These are phyloP conservation scores for Brachyptera putata DNA, from an alignment of 2,888 invertebrate genomes.

Conservation along the genomic window DNA sequence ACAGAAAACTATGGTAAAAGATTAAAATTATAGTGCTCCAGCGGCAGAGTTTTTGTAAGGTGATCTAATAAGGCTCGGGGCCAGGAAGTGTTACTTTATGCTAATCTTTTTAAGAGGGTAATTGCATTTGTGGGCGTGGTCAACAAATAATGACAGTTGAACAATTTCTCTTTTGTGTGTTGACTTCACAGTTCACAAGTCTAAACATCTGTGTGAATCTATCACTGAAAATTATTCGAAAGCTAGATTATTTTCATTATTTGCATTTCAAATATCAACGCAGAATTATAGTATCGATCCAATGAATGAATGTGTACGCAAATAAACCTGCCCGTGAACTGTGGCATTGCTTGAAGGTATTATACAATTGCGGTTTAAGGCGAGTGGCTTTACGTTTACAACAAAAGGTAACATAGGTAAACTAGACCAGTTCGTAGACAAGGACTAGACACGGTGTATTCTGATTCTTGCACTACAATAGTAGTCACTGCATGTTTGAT, in stretches of 20 bases:
- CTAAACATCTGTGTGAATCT: neutral
- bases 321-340: neutral
- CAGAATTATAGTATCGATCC: neutral
- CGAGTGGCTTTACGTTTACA: no score
- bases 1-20: no score
- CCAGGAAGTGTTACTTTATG: conserved; percentile 18
- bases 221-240: no score
- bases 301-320: neutral
- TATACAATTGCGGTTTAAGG: no score
- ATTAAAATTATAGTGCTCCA: no score
- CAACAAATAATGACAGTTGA: neutral
- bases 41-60: neutral
- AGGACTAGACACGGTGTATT: neutral
- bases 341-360: no score
- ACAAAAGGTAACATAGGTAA: no score
- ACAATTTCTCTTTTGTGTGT: conserved; percentile 1
- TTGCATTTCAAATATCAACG: neutral
- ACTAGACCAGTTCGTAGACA: neutral
- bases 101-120: conserved; percentile 13
- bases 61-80: conserved; percentile 8
- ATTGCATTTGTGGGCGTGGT: conserved; percentile 26
- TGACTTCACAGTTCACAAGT: neutral
- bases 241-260: neutral
- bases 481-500: neutral
- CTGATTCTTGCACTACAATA: neutral